Evolutionary conservation across 2,888 invertebrate genomes (phyloP), one percentile per base, ranked within the genome.

Genomic region (Unio pictorum): DNA sequence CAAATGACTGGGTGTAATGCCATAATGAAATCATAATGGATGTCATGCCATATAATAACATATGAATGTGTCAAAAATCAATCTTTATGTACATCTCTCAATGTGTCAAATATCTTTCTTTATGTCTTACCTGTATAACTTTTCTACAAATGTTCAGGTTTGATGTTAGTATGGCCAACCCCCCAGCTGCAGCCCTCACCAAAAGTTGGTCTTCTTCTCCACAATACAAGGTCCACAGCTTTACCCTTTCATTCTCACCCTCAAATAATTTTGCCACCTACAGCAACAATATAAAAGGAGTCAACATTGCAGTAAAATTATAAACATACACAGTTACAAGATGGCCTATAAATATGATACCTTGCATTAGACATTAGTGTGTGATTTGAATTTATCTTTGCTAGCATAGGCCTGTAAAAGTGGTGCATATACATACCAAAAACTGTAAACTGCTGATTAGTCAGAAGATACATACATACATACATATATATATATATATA

Each of bases 221-320:
- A 80, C 94, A 94, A 26, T 96, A 91, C 18, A 98, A 91, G 56
- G 95, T 93, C 79, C 97, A 90, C 89, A 95, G 95, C 90, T 98
- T 99, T 0, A 96, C 93, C 76, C 95, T 93, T 88, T 98, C 98
- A 90, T 96, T 98, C 17, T 95, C 93, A 0, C 93, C 84, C 60
- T 83, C 80, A 80, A 81, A 96, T 73, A 93, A 91, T 88, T 94
- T 93, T 0, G 95, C 92, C 26, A 95, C 87, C 90, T 91, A 76
- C 8, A 62, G 34, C n/a, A n/a, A 34, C 6, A 61, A 64, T 28
- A 54, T 68, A 70, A 55, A 69, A 61, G 3, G 60, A 56, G 18
- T 60, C n/a, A 67, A 17, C 23, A 23, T 59, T 23, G 26, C 11
- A 17, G 59, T 45, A 11, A 45, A 45, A 34, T 34, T 34, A 8